Percentiles rank a stretch among this genome's conserved stretches.
These are phyloP conservation scores for Myathropa florea DNA, from an alignment of 2,888 invertebrate species.

Conservation along the genomic window DNA sequence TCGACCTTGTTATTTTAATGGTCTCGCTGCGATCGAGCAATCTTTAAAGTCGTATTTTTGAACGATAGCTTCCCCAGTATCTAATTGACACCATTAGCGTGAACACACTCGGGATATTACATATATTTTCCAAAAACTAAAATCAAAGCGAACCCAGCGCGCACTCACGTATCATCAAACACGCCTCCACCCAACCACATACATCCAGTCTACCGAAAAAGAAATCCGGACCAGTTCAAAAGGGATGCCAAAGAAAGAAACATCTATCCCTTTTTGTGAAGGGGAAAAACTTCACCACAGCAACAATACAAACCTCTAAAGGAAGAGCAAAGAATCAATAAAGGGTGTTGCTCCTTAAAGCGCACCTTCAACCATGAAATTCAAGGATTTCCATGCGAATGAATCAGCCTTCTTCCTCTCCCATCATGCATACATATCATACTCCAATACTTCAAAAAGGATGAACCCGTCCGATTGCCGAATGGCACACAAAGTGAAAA, in stretches of 20 bases:
- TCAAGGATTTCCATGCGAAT: constrained; percentile 66
- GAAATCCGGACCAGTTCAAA: background rate
- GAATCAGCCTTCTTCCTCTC: constrained; percentile 52
- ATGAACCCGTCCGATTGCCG: constrained; percentile 61
- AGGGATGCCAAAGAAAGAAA: background rate
- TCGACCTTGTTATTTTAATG: constrained; percentile 39
- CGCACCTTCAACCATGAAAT: constrained; percentile 65
- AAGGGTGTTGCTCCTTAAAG: constrained; percentile 65
- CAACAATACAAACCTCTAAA: background rate
- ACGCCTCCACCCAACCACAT: background rate
- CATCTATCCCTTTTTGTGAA: background rate
- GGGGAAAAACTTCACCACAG: background rate
- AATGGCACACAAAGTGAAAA: constrained; percentile 38
- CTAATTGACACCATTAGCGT: constrained; percentile 40
- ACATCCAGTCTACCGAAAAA: background rate
- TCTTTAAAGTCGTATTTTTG: constrained; percentile 20
- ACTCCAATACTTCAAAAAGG: constrained; percentile 67
- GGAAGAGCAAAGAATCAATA: constrained; percentile 26
- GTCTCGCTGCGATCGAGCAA: constrained; percentile 19
- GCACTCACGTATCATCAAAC: constrained; percentile 19
- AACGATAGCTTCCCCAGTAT: background rate
- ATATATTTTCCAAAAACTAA: constrained; percentile 23
- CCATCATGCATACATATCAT: constrained; percentile 67
- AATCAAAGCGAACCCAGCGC: constrained; percentile 43
- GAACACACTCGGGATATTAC: constrained; percentile 11